phyloP scores from a whole-genome alignment of 2,888 invertebrate genomes.

The Pollenia griseotomentosa region DNA sequence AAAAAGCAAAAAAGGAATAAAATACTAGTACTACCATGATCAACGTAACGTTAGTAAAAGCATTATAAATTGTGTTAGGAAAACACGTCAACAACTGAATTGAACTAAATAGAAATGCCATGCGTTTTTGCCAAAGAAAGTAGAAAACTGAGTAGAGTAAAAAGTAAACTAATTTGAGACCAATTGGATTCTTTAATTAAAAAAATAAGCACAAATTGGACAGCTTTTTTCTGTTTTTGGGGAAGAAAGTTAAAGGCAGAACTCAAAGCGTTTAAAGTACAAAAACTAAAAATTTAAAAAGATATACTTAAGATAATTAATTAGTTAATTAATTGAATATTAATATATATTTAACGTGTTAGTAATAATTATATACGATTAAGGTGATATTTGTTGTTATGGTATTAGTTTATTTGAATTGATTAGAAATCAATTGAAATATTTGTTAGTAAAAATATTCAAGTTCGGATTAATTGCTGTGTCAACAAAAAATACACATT shows the following conservation, averaged over 20 bases:
- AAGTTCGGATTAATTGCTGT: not conserved
- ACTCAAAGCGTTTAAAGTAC: constrained; percentile 37
- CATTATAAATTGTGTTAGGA: constrained; percentile 2
- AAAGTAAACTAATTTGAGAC: not conserved
- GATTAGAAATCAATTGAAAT: constrained; percentile 20
- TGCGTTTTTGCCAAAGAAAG: constrained; percentile 22
- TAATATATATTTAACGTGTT: not conserved
- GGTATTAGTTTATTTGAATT: constrained; percentile 16
- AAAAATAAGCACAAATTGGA: constrained; percentile 19
- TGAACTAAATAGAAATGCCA: constrained; percentile 22
- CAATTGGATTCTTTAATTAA: constrained; percentile 17
- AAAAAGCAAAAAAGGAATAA: constrained; percentile 22
- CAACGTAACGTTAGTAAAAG: constrained; percentile 49
- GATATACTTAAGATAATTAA: not conserved
- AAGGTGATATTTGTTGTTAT: constrained; percentile 38
- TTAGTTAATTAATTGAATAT: not conserved
- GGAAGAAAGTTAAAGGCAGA: not conserved
- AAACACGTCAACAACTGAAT: constrained; percentile 17
- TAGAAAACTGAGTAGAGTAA: not conserved
- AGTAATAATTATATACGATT: constrained; percentile 13
- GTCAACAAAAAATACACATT: constrained; percentile 15
- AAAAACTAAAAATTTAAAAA: not conserved
- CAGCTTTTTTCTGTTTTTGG: not conserved
- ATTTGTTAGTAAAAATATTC: constrained; percentile 15
- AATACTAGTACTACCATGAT: constrained; percentile 55